Conservation (phyloP, 2,797 vertebrate genomes). For the Onychomys torridus region DNA sequence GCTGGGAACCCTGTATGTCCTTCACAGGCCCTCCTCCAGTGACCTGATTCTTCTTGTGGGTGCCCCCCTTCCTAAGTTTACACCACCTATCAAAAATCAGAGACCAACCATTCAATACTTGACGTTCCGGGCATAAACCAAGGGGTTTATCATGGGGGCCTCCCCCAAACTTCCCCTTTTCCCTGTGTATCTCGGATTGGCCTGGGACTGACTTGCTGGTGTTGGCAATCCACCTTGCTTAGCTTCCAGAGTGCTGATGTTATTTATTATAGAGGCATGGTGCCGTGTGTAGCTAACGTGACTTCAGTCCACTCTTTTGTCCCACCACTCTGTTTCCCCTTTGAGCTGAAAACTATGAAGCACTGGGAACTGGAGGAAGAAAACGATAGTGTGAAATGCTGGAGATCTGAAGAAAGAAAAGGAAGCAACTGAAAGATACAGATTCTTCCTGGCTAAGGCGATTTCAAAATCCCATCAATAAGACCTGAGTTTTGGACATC, state of each 20-base stretch:
- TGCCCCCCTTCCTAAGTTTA: neutral
- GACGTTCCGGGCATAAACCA: neutral
- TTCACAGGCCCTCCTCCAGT: too few species aligned
- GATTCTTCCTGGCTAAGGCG: neutral
- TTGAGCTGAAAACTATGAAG: conserved; percentile 6
- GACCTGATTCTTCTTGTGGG: neutral
- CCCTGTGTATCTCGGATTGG: neutral
- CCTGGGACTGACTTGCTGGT: neutral
- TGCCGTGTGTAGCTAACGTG: neutral
- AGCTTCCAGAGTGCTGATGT: neutral
- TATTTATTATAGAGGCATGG: neutral
- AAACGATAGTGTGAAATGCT: neutral
- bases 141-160: neutral
- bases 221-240: neutral
- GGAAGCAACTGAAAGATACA: neutral
- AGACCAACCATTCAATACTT: neutral
- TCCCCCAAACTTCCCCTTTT: neutral
- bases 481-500: conserved; percentile 11
- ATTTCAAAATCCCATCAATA: neutral
- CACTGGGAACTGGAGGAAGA: neutral
- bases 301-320: neutral
- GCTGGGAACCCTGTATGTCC: neutral
- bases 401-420: conserved; percentile 4
- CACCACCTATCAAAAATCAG: neutral
- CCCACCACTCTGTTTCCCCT: neutral